Conservation (phyloP, 2,797 vertebrate genomes). For the Crocidura indochinensis region DNA sequence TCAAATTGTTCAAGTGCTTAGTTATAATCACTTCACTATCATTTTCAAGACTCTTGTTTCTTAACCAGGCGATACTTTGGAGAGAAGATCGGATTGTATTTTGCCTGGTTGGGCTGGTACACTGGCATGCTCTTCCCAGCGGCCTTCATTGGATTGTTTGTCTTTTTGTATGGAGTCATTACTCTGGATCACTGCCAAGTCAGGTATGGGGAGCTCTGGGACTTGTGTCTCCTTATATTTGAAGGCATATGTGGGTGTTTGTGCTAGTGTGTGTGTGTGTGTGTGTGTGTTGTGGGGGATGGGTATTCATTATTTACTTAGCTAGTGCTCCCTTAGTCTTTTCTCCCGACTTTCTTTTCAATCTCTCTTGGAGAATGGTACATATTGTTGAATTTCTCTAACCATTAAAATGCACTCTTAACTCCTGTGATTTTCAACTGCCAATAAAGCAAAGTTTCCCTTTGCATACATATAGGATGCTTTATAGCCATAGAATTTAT, state of each 20-base stretch:
- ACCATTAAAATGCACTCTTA: not conserved
- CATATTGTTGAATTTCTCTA: not conserved
- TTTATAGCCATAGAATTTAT: too few species aligned
- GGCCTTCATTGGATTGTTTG: slow-evolving; percentile 95
- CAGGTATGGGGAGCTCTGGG: slow-evolving; percentile 91
- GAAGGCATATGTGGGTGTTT: not conserved
- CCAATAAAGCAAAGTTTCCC: not conserved
- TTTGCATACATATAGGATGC: not conserved
- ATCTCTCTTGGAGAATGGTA: not conserved
- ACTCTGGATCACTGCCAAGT: slow-evolving; percentile 97
- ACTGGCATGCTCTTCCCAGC: slow-evolving; percentile 97
- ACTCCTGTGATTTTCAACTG: not conserved
- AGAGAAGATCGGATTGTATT: slow-evolving; percentile 97
- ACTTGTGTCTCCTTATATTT: not conserved
- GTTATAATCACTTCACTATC: not conserved
- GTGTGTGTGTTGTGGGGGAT: too few species aligned
- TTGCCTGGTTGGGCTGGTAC: slow-evolving; percentile 98
- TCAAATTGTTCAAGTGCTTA: not conserved
- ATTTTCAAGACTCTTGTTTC: slow-evolving; percentile 79
- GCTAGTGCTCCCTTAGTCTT: not conserved
- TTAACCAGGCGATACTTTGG: slow-evolving; percentile 95
- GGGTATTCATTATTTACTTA: not conserved
- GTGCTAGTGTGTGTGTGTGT: too few species aligned
- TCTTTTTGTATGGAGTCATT: slow-evolving; percentile 96
- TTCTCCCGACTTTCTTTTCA: not conserved